Conservation (phyloP, 2,797 vertebrate genomes). For the Chelonia mydas region DNA sequence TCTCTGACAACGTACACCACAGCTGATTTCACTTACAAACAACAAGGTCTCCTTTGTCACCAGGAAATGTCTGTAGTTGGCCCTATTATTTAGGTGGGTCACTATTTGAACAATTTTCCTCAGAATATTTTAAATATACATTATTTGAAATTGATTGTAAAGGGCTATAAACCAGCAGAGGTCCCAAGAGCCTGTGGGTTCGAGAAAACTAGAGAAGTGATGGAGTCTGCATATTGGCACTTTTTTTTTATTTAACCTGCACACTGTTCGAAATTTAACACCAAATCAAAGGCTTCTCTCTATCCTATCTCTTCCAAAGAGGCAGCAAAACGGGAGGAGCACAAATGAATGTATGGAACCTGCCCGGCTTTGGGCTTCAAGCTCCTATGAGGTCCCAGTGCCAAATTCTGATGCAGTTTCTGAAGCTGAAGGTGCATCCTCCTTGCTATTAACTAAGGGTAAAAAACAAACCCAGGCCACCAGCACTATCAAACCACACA, state of each 20-base stretch:
- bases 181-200: not conserved
- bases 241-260: not conserved
- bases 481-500: rapidly evolving
- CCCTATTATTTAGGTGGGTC: not conserved
- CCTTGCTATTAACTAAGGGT: not conserved
- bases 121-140: not conserved
- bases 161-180: not conserved
- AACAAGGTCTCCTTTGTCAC: not conserved
- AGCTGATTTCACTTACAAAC: not conserved
- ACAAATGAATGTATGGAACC: not conserved
- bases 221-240: not conserved
- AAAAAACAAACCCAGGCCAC: not conserved
- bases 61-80: not conserved
- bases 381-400: not conserved
- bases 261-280: not conserved
- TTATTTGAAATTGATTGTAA: not conserved
- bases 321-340: not conserved
- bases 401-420: not conserved
- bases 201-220: not conserved
- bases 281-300: not conserved
- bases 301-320: not conserved
- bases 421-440: not conserved
- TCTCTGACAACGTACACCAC: no score
- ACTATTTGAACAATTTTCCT: not conserved
- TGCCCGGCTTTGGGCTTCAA: not conserved